phyloP scores from a whole-genome alignment of 2,888 invertebrate genomes.

The Lysandra coridon region DNA sequence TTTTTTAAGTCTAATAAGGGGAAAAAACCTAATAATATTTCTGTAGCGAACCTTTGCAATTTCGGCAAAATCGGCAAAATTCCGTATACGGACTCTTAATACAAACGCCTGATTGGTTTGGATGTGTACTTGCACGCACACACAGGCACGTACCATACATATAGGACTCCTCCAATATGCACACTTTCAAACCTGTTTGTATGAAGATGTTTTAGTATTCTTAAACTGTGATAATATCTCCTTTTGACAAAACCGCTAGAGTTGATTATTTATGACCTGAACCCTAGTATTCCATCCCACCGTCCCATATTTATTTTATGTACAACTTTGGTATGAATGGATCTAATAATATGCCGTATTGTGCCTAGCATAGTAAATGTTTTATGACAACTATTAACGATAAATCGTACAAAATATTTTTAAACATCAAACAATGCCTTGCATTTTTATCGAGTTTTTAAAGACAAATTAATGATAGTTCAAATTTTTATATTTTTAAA shows the following conservation, averaged over 20 bases:
- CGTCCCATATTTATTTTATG: background rate
- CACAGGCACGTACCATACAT: background rate
- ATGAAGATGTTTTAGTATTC: no score
- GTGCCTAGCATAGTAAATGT: slow-evolving; percentile 16
- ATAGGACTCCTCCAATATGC: no score
- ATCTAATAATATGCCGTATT: slow-evolving; percentile 16
- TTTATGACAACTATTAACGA: slow-evolving; percentile 3
- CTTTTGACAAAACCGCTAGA: background rate
- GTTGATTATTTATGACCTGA: background rate
- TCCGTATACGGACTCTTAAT: background rate
- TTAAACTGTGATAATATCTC: background rate
- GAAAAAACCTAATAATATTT: no score
- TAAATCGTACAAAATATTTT: slow-evolving; percentile 20
- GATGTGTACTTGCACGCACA: background rate
- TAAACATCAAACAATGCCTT: background rate
- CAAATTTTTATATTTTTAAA: slow-evolving; percentile 9
- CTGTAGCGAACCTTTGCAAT: no score
- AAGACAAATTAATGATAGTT: background rate
- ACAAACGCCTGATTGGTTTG: background rate
- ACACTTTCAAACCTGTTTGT: no score
- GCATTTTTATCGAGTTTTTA: slow-evolving; percentile 17
- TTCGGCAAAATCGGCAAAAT: no score
- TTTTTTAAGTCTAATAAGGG: no score
- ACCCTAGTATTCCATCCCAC: background rate
- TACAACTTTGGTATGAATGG: slow-evolving; percentile 10